These are phyloP conservation scores for Mesitornis unicolor DNA, from an alignment of 2,113 vertebrate genomes.

Conservation along the genomic window DNA sequence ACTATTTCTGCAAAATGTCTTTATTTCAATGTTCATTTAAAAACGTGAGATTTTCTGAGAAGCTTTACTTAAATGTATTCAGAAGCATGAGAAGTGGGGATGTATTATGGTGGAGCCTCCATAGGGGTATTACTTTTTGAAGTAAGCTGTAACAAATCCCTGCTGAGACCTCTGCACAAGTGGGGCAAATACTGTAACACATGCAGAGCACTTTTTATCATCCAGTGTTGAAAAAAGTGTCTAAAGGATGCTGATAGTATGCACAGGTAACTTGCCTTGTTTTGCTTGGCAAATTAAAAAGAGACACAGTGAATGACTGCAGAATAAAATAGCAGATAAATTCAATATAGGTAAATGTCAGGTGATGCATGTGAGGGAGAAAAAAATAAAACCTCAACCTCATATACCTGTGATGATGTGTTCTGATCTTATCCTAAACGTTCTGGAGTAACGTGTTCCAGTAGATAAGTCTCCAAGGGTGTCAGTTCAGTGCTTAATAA, in stretches of 20 bases:
- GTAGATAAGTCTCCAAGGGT: not conserved
- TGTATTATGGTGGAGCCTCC: not conserved
- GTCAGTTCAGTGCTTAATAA: not conserved
- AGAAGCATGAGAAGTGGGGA: not conserved
- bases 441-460: not conserved
- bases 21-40: not conserved
- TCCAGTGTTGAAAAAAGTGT: not conserved
- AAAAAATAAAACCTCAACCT: not conserved
- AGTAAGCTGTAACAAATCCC: not conserved
- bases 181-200: not conserved
- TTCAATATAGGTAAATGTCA: not conserved
- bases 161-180: not conserved
- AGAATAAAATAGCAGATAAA: not conserved
- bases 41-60: not conserved
- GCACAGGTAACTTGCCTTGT: not conserved
- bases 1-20: not conserved
- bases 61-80: not conserved
- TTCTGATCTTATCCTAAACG: not conserved
- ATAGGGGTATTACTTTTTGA: not conserved
- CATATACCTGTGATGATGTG: not conserved
- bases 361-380: not conserved
- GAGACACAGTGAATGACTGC: not conserved
- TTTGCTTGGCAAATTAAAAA: not conserved
- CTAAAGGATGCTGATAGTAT: not conserved
- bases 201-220: not conserved